Base-by-base conservation (phyloP, 2,888 invertebrate species). In the Saturnia pavonia region DNA sequence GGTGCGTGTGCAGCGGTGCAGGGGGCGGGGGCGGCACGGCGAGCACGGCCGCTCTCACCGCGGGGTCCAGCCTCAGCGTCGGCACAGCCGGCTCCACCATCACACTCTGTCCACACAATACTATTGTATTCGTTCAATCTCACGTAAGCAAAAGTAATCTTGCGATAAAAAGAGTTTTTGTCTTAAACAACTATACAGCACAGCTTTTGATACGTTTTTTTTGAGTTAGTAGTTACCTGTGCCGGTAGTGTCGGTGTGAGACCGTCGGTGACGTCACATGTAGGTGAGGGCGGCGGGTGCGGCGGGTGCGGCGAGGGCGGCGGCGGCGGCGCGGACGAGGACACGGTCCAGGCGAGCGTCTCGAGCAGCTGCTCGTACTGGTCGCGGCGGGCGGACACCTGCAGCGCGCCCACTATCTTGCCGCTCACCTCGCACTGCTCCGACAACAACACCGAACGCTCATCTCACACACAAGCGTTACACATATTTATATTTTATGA, bases 331-430 rank as follows among this genome's bases (percentile, higher is more conserved):
- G 79, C 81, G 80, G 72, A 85, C 78, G 76, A 72, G 67, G 76
- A 79, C 81, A 72, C 85, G 79, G 78, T 80, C 85, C 78, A 93
- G 84, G 72, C 84, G 72, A 95, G 82, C 42, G 97, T 97, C 80
- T 97, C 97, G 74, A 98, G 90, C 66, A 99, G 92, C 89, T 99
- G 99, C 85, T 98, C 97, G 88, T 98, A 99, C 86, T 99, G 98
- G 70, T 96, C 95, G 69, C 98, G 96, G 0, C 97, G 96, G 68
- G 99, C 92, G 0, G 97, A 97, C 51, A 99, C 96, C 89, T 98
- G 97, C 70, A 99, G 90, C 0, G 97, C 96, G 69, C 97, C 97
- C 57, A 98, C 96, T 22, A 99, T 96, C 76, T 95, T 95, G 42
- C 98, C 98, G 71, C 94, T 94, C 71, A 98, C 93, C 88, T 96